phyloP scores from a whole-genome alignment of 2,113 vertebrate genomes.

The Hippocampus barbouri region DNA sequence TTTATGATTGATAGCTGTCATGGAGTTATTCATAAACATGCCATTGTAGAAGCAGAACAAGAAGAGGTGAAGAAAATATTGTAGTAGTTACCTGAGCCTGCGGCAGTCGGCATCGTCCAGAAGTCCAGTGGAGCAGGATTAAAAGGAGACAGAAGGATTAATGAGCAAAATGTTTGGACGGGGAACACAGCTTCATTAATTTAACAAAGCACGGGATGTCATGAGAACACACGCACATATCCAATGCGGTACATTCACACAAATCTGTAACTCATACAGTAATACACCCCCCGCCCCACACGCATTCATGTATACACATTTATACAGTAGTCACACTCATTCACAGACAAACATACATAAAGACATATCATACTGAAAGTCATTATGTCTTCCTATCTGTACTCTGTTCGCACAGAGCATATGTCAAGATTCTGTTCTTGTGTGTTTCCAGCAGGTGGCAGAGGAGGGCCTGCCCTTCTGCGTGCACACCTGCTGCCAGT shows the following conservation, averaged over 20 bases:
- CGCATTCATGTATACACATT: conserved; percentile 1
- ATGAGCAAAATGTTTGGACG: conserved; percentile 51
- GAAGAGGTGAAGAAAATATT: conserved; percentile 3
- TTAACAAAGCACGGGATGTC: conserved; percentile 32
- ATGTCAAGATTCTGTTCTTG: too few species aligned
- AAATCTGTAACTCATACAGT: not conserved
- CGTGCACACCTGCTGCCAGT: too few species aligned
- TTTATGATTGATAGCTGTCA: not conserved
- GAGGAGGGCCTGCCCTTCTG: too few species aligned
- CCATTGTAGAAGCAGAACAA: not conserved
- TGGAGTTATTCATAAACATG: not conserved
- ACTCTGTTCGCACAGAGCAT: too few species aligned
- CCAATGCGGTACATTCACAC: conserved; percentile 11
- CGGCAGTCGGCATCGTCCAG: conserved; percentile 36
- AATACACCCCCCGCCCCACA: not conserved
- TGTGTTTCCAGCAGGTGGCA: too few species aligned
- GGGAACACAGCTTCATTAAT: conserved; percentile 45
- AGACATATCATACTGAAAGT: too few species aligned
- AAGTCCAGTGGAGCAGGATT: conserved; percentile 22
- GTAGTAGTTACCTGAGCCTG: conserved; percentile 75
- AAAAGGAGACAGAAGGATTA: conserved; percentile 52
- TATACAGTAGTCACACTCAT: not conserved
- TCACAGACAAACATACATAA: not conserved
- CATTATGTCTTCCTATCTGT: too few species aligned
- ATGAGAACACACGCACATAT: conserved; percentile 13